Conservation (phyloP, 2,888 invertebrate genomes). For the Xestia c-nigrum region DNA sequence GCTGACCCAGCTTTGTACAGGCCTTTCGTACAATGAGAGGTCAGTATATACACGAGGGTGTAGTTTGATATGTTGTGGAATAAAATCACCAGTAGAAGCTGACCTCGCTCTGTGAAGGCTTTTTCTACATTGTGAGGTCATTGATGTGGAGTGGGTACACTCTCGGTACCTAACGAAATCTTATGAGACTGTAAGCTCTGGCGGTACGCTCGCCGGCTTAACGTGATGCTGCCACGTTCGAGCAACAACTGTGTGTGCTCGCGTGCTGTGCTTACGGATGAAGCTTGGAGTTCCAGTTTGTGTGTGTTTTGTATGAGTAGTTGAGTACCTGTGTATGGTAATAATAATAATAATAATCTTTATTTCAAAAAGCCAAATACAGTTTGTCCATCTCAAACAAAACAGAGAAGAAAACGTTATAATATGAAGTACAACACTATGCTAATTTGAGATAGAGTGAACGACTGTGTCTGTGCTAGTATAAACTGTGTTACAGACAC, state of each 20-base stretch:
- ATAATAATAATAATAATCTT: too few species aligned
- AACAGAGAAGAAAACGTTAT: too few species aligned
- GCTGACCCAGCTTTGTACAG: not conserved
- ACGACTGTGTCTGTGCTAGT: too few species aligned
- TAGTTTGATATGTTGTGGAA: not conserved
- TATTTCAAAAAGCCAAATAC: too few species aligned
- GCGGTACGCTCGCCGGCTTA: conserved; percentile 28
- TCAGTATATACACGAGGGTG: not conserved
- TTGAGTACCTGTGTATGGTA: not conserved
- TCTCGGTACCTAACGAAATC: conserved; percentile 30
- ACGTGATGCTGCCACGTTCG: conserved; percentile 3
- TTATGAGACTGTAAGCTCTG: conserved; percentile 42
- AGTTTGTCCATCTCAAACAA: too few species aligned
- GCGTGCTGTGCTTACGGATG: conserved; percentile 12
- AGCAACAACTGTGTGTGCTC: conserved; percentile 22
- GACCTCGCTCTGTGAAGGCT: not conserved
- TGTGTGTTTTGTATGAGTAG: conserved; percentile 2
- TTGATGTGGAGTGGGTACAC: not conserved
- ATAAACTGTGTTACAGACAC: too few species aligned
- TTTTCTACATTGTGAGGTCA: not conserved
- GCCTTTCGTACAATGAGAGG: not conserved
- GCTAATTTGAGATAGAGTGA: too few species aligned
- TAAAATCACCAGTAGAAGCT: not conserved
- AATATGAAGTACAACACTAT: too few species aligned
- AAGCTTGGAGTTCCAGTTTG: conserved; percentile 21